phyloP scores from a whole-genome alignment of 2,888 invertebrate species.

The Dichetophora obliterata region DNA sequence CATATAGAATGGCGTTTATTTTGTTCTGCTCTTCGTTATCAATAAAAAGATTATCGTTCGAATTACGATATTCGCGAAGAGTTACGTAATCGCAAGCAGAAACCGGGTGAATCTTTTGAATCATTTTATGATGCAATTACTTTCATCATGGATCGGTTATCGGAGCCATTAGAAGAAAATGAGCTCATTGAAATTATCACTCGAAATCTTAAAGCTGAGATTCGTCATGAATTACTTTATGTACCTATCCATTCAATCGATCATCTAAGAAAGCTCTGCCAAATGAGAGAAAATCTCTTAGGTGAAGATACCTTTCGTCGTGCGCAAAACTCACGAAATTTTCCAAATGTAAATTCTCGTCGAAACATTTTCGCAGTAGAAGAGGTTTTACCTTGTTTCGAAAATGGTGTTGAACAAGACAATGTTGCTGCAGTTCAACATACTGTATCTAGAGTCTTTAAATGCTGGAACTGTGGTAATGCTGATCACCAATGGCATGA shows the following conservation, averaged over 20 bases:
- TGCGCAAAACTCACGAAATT: no score
- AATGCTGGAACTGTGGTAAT: neutral
- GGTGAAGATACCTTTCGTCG: neutral
- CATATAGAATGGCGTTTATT: neutral
- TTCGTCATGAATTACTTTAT: conserved; percentile 36
- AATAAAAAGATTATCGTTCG: neutral
- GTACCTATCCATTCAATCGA: conserved; percentile 16
- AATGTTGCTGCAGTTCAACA: neutral
- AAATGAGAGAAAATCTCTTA: neutral
- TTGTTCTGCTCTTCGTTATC: neutral
- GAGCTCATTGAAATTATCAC: conserved; percentile 27
- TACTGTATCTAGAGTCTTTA: neutral
- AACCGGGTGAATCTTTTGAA: neutral
- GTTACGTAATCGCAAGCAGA: neutral
- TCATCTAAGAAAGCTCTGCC: conserved; percentile 8
- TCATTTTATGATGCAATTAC: neutral
- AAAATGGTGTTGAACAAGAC: no score
- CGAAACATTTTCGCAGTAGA: no score
- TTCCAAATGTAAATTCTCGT: no score
- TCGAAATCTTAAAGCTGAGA: conserved; percentile 32
- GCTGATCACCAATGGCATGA: neutral
- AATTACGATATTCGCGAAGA: neutral
- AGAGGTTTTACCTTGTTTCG: no score
- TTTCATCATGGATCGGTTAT: neutral
- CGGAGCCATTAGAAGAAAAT: neutral